phyloP scores from a whole-genome alignment of 2,113 vertebrate species.

The Rhinopomastus cyanomelas region DNA sequence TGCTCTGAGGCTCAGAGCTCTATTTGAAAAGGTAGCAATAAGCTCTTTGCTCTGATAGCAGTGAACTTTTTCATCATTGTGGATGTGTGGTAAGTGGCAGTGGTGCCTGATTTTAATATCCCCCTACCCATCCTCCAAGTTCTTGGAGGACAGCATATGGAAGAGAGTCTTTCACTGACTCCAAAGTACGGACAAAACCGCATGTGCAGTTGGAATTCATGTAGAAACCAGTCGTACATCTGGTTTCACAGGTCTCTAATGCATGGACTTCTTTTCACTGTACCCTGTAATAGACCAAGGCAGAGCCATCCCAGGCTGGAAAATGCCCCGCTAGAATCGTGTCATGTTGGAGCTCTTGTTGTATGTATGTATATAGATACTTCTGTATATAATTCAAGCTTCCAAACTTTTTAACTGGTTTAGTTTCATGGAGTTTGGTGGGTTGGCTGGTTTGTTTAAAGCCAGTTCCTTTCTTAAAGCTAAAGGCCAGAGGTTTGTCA shows the following conservation, averaged over 20 bases:
- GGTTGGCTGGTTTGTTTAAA: background rate
- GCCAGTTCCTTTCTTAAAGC: background rate
- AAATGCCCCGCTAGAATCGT: background rate
- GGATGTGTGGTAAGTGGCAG: background rate
- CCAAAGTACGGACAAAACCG: background rate
- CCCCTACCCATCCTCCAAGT: background rate
- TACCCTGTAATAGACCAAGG: background rate
- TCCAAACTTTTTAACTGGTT: background rate
- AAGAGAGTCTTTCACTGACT: background rate
- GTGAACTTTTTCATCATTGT: background rate
- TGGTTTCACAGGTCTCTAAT: background rate
- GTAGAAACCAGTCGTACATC: background rate
- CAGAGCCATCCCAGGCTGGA: background rate
- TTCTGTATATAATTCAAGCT: background rate
- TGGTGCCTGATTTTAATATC: background rate
- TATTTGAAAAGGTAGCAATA: background rate
- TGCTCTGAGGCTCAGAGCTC: background rate
- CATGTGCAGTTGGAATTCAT: accelerated
- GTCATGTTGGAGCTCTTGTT: background rate
- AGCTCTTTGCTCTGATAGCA: background rate
- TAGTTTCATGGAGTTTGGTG: background rate
- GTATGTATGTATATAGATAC: too few species aligned
- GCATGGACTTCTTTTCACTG: background rate
- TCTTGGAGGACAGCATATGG: background rate
- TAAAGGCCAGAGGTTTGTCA: background rate